A percentile compares a stretch with the other conserved stretches of the same genome.
Conservation (phyloP, 2,888 invertebrate species). For the Xanthorhoe spadicearia region DNA sequence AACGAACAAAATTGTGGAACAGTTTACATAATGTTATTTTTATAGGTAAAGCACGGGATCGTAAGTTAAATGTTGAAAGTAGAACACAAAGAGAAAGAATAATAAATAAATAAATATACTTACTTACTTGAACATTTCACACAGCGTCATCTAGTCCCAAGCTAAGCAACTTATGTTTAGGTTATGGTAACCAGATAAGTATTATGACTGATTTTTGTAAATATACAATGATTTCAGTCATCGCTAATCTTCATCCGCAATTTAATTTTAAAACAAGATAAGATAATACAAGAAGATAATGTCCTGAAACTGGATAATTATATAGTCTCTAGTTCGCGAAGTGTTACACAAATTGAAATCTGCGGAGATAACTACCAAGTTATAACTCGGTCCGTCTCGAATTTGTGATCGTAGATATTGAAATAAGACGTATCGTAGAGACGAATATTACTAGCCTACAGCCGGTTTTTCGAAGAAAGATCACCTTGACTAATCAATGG, state of each 20-base stretch:
- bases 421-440: neutral
- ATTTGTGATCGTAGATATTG: slow-evolving; percentile 15
- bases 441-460: no score
- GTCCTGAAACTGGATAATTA: slow-evolving; percentile 21
- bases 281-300: slow-evolving; percentile 14
- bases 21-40: neutral
- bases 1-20: slow-evolving; percentile 32
- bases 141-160: no score
- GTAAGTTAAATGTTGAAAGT: neutral
- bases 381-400: slow-evolving; percentile 25
- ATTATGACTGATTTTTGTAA: no score
- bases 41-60: slow-evolving; percentile 1
- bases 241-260: neutral
- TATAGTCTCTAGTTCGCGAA: slow-evolving; percentile 7
- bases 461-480: no score
- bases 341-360: slow-evolving; percentile 27
- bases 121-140: no score
- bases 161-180: no score
- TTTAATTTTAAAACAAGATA: neutral
- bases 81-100: neutral
- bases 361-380: slow-evolving; percentile 25
- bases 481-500: no score
- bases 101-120: no score
- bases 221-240: no score
- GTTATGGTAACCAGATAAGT: no score